Evolutionary conservation across 2,797 vertebrate species (phyloP).

Genomic region (Danio jaintianensis): DNA sequence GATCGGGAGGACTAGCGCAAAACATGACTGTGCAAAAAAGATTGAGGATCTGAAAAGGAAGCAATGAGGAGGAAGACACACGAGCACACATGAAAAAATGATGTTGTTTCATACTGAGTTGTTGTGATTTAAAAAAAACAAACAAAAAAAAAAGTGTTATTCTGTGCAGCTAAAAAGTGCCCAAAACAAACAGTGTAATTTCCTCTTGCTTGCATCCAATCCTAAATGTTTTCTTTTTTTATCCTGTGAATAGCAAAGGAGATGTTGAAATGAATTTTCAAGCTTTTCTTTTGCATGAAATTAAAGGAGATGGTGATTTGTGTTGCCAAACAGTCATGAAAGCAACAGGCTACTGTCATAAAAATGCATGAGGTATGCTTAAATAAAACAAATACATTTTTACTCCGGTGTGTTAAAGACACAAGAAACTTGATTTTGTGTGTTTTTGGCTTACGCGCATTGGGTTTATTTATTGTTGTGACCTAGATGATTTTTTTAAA

Average conservation of each 20-base stretch:
- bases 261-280: too few relatives aligned
- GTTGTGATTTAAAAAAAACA: not conserved
- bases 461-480: too few relatives aligned
- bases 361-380: too few relatives aligned
- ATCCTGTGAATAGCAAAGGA: not conserved
- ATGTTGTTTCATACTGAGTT: slow-evolving; percentile 2
- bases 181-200: too few relatives aligned
- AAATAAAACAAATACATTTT: too few relatives aligned
- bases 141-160: too few relatives aligned
- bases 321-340: not conserved
- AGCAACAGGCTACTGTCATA: too few relatives aligned
- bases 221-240: not conserved
- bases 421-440: too few relatives aligned
- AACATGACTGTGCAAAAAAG: slow-evolving; percentile 7
- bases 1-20: not conserved
- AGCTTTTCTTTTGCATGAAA: not conserved
- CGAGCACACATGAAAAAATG: not conserved
- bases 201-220: too few relatives aligned
- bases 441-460: too few relatives aligned
- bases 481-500: too few relatives aligned
- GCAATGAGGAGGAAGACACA: not conserved
- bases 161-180: not conserved
- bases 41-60: slow-evolving; percentile 2
- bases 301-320: not conserved
- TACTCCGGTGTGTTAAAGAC: too few relatives aligned